Percentiles rank a stretch among this genome's conserved stretches.
Conservation (phyloP, 2,888 invertebrate species). For the Caenorhabditis sp. region DNA sequence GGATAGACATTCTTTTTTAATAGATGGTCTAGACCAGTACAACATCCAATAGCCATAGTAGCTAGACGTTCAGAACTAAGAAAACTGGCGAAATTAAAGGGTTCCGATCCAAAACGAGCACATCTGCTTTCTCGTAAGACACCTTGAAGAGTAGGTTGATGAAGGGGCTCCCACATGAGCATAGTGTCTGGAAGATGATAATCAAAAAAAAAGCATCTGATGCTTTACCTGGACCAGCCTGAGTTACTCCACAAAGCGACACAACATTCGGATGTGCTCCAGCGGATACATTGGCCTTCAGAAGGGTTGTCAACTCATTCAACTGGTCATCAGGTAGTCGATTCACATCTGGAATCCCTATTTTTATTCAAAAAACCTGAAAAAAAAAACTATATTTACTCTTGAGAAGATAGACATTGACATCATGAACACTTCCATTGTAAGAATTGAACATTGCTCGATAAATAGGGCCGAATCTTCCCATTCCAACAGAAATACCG, state of each 20-base stretch:
- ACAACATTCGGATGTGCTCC: constrained; percentile 40
- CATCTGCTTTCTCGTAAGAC: constrained; percentile 44
- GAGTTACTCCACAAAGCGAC: constrained; percentile 30
- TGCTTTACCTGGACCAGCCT: constrained; percentile 26
- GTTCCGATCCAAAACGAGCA: constrained; percentile 35
- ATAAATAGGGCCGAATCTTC: constrained; percentile 38
- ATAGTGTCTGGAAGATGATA: constrained; percentile 24
- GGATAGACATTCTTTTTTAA: constrained; percentile 30
- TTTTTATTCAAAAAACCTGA: too few relatives aligned
- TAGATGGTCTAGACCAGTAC: constrained; percentile 37
- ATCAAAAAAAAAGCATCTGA: too few relatives aligned
- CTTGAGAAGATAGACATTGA: constrained; percentile 35
- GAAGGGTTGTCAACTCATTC: constrained; percentile 10
- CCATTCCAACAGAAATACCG: constrained; percentile 34
- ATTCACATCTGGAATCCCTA: constrained; percentile 17
- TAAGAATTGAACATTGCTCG: constrained; percentile 40
- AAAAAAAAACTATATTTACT: constrained; percentile 10
- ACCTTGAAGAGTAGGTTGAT: constrained; percentile 39
- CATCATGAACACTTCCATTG: constrained; percentile 40
- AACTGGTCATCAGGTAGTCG: constrained; percentile 27
- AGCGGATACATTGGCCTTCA: constrained; percentile 29
- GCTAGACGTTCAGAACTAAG: constrained; percentile 41
- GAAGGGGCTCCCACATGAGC: constrained; percentile 43
- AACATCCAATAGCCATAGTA: constrained; percentile 39
- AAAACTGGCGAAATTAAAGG: constrained; percentile 44